A percentile compares a stretch with the other conserved stretches of the same genome.
These are phyloP conservation scores for Tringa solitaria DNA, from an alignment of 2,113 vertebrate genomes.

Conservation along the genomic window DNA sequence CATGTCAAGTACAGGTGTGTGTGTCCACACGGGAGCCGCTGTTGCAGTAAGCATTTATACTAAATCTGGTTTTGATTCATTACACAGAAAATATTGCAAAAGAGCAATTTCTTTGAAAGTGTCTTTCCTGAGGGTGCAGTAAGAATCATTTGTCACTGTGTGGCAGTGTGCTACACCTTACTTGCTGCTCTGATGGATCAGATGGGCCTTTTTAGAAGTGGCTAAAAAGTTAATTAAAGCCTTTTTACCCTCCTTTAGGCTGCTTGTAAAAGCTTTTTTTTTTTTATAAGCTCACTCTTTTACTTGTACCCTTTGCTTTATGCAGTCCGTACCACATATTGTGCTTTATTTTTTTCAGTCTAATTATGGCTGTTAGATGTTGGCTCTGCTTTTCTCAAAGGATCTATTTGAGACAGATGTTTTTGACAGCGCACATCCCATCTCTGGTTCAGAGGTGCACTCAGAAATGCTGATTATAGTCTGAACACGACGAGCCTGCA, in stretches of 20 bases:
- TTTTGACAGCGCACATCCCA: neutral
- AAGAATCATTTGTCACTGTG: conserved; percentile 13
- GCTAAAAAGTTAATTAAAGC: neutral
- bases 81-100: neutral
- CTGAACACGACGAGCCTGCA: rapidly evolving
- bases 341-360: neutral
- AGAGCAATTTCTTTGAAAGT: neutral
- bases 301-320: neutral
- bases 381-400: neutral
- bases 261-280: neutral
- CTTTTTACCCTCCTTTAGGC: neutral
- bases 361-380: neutral
- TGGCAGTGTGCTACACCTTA: conserved; percentile 29
- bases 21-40: neutral
- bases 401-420: neutral
- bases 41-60: neutral
- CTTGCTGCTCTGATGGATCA: neutral
- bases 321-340: neutral
- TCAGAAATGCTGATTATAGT: neutral
- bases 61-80: neutral
- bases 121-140: neutral
- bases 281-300: neutral
- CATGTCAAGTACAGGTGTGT: neutral
- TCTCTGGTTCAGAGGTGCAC: neutral
- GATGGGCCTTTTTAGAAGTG: neutral